Base-by-base conservation (phyloP, 2,888 invertebrate species). In the Hydraecia micacea region DNA sequence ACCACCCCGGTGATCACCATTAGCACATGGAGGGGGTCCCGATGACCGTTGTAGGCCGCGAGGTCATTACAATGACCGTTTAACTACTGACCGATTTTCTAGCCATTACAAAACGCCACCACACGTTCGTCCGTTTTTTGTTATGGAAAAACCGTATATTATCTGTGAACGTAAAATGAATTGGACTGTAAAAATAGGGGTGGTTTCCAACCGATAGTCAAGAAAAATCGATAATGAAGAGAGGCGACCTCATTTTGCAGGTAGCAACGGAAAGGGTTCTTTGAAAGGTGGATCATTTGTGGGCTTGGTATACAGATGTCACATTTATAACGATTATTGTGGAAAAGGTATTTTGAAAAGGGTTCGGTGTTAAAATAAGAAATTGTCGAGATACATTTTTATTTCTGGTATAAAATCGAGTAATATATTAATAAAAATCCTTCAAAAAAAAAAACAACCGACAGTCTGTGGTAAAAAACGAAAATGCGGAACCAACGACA, bases 161-260 rank as follows among this genome's bases (percentile, higher is more conserved):
- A 86, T 66, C 65, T 68, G 73, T 72, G 32, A 72, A 86, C 70
- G 79, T 73, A 66, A 76, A 86, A 86, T 63, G 76, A 77, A 79
- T 79, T 85, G 77, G 73, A 77, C 87, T 81, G 85, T 81, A 70
- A 86, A 87, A 87, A 81, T 75, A 80, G 75, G 77, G 79, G 77
- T 84, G 87, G 68, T 73, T 74, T 69, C 73, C 66, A 67, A 67
- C 70, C 81, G 79, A 87, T 86, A 87, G 87, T 79, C 68, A 85
- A 72, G 77, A 79, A 87, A 87, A 86, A 87, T 85, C 85, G 73
- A 86, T 86, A 68, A 52, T 82, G 73, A 83, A 77, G 77, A 72
- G 86, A 73, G 75, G 49, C 79, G 86, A 87, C 85, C 87, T 71
- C 77, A 81, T 86, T 86, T 81, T 69, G 25, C 85, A 86, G 86